These are phyloP conservation scores for Acleris cristana DNA, from an alignment of 2,888 invertebrate genomes.

Conservation along the genomic window DNA sequence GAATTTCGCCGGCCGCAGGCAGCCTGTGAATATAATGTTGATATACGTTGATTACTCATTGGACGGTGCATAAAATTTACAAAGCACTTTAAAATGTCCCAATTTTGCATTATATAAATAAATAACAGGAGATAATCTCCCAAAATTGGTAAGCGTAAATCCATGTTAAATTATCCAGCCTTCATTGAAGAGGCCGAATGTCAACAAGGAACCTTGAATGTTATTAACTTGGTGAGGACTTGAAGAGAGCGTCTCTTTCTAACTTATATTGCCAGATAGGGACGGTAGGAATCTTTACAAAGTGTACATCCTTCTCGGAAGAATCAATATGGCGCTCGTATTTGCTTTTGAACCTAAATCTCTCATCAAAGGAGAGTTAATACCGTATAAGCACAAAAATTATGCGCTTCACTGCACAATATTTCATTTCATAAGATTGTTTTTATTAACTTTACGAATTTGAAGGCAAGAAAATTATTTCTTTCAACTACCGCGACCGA, in stretches of 20 bases:
- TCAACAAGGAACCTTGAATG: too few relatives aligned
- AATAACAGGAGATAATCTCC: too few relatives aligned
- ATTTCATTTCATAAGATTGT: conserved; percentile 24
- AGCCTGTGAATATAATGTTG: conserved; percentile 7
- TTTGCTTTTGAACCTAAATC: conserved; percentile 52
- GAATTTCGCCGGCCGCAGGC: conserved; percentile 13
- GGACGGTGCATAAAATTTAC: conserved; percentile 1
- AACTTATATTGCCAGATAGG: background rate
- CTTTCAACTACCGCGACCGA: background rate
- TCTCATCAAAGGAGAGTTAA: conserved; percentile 56
- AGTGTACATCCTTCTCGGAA: conserved; percentile 35
- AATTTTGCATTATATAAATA: background rate
- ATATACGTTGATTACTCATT: conserved; percentile 14
- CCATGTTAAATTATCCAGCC: too few relatives aligned
- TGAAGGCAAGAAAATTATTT: background rate
- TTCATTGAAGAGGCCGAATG: too few relatives aligned
- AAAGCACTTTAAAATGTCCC: background rate
- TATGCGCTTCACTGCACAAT: conserved; percentile 23
- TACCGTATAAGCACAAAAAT: conserved; percentile 34
- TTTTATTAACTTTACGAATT: conserved; percentile 7
- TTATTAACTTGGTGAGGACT: too few relatives aligned
- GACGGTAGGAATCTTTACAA: background rate
- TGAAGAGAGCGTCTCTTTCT: background rate
- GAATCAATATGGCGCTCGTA: conserved; percentile 54
- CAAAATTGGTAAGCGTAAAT: too few relatives aligned